Evolutionary conservation across 2,888 invertebrate species (phyloP).

Genomic region (Trachelus troglodyta): DNA sequence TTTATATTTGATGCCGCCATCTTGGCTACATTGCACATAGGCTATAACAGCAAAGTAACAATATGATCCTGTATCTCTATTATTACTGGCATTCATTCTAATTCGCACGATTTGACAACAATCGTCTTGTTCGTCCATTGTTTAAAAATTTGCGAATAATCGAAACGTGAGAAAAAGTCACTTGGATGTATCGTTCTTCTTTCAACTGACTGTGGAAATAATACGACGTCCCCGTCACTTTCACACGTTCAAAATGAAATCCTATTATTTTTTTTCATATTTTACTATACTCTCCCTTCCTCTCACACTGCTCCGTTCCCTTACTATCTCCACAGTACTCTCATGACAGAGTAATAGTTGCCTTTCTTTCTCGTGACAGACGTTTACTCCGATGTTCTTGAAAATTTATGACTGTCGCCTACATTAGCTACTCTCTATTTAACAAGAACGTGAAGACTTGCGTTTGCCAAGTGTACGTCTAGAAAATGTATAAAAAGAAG

Average conservation of each 20-base stretch:
- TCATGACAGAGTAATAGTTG: not conserved
- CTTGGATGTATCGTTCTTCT: not conserved
- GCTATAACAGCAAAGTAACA: not conserved
- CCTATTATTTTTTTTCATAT: not conserved
- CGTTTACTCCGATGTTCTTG: not conserved
- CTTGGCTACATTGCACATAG: not conserved
- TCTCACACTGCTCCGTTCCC: not conserved
- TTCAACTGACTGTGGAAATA: not conserved
- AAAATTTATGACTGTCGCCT: not conserved
- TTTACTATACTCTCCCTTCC: not conserved
- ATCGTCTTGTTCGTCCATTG: not conserved
- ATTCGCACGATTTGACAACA: not conserved
- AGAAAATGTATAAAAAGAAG: not conserved
- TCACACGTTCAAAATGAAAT: not conserved
- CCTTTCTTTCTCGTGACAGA: not conserved
- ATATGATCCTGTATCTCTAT: not conserved
- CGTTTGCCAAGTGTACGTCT: not conserved
- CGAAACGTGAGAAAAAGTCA: not conserved
- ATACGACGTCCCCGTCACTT: not conserved
- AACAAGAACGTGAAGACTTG: not conserved
- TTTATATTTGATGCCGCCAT: not conserved
- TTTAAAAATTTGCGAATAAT: not conserved
- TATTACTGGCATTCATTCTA: not conserved
- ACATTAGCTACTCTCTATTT: not conserved
- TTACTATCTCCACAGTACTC: not conserved